Conservation (phyloP, 2,888 invertebrate genomes). For the Notocelia uddmanniana region DNA sequence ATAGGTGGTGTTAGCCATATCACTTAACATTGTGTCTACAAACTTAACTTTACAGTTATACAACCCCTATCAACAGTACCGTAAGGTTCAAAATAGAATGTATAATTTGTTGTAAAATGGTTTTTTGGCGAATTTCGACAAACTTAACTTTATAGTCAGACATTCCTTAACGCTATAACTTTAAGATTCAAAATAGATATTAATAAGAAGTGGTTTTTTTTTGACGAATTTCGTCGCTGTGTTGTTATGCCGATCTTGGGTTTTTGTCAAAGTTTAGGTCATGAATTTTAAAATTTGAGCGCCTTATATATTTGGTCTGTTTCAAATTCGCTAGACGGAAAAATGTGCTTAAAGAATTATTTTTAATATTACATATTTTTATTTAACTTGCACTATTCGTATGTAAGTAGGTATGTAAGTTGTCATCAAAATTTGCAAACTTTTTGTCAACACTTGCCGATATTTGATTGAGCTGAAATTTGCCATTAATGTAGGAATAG, state of each 20-base stretch:
- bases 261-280: constrained; percentile 23
- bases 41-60: background rate
- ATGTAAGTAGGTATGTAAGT: too few relatives aligned
- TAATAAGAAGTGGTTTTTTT: constrained; percentile 1
- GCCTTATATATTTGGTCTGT: background rate
- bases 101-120: background rate
- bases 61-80: background rate
- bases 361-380: background rate
- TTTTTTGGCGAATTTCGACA: background rate
- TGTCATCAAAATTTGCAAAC: too few relatives aligned
- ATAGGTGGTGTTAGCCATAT: constrained; percentile 50
- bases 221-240: constrained; percentile 30
- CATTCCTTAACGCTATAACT: background rate
- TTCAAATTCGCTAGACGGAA: constrained; percentile 8
- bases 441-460: too few relatives aligned
- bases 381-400: too few relatives aligned
- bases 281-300: constrained; percentile 23
- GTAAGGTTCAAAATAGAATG: background rate
- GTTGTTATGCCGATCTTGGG: constrained; percentile 32
- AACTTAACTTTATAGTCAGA: too few relatives aligned
- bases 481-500: too few relatives aligned
- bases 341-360: constrained; percentile 15
- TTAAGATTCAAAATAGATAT: background rate
- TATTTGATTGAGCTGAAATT: too few relatives aligned
- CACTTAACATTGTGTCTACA: constrained; percentile 43